These are phyloP conservation scores for Scaptomyza caliginosa DNA, from an alignment of 2,888 invertebrate genomes.

Conservation along the genomic window DNA sequence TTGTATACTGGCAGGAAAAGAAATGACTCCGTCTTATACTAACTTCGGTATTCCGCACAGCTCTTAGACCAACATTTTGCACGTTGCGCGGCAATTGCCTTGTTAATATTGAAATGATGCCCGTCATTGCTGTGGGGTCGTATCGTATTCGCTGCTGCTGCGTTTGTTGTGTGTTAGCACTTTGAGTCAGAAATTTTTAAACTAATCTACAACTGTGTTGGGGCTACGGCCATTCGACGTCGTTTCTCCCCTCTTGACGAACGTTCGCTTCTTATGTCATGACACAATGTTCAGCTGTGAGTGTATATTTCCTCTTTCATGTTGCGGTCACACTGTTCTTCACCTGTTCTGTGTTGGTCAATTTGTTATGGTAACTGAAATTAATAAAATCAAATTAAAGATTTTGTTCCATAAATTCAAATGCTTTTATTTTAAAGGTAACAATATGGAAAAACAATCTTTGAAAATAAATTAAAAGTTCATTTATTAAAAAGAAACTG, in stretches of 20 bases:
- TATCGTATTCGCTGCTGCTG: conserved; percentile 34
- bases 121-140: conserved; percentile 82
- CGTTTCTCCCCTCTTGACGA: conserved; percentile 64
- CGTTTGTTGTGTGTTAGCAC: conserved; percentile 41
- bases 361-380: not conserved
- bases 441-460: not conserved
- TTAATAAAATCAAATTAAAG: not conserved
- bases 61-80: conserved; percentile 75
- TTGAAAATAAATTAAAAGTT: not conserved
- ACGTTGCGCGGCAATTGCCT: conserved; percentile 84
- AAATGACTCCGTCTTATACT: conserved; percentile 43
- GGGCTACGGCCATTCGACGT: conserved; percentile 56
- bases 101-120: conserved; percentile 85
- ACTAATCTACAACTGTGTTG: conserved; percentile 53
- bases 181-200: conserved; percentile 46
- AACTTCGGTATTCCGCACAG: conserved; percentile 79
- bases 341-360: conserved; percentile 39
- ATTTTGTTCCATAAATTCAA: not conserved
- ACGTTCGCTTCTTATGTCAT: conserved; percentile 65
- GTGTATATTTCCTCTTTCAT: conserved; percentile 22
- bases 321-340: conserved; percentile 45
- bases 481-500: not conserved
- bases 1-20: not conserved
- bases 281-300: conserved; percentile 38
- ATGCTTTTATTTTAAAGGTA: no score